Base-by-base conservation (phyloP, 2,113 vertebrate genomes). In the Pyrgilauda ruficollis region DNA sequence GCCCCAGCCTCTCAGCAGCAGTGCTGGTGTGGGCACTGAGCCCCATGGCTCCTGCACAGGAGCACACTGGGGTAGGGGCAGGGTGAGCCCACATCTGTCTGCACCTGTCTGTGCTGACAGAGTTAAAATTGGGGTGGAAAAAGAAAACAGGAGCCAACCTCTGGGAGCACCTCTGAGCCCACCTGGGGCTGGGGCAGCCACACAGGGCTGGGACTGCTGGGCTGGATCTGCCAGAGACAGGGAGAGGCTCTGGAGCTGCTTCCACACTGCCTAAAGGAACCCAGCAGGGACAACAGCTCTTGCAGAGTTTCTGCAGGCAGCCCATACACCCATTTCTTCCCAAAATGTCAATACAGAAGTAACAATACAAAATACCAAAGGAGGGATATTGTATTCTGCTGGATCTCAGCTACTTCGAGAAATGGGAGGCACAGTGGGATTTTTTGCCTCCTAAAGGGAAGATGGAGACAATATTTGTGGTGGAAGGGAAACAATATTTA, bases 21-120 rank as follows among this genome's bases (percentile, higher is more conserved):
- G 0, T 13, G 33, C 22, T 63, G 84, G 70, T 70, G 43, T 13
- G 70, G 94, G 94, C 94, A 22, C 49, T 0, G 58, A 69, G 91
- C 67, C 56, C 88, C 4, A 8, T n/a, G 87, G 90, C 92, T 76
- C 61, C 82, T 59, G 76, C 74, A 44, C 67, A 50, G 89, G 5
- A 15, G 27, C 53, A 63, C 3, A 10, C 19, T 13, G 6, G 62
- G 39, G 27, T 8, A 14, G 2, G 4, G 44, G 64, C 89, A 84
- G 84, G 83, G 28, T 67, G 87, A 96, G 91, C 86, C 68, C 94
- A 82, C 89, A 69, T 94, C 93, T 92, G 93, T 49, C 93, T 67
- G 93, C 94, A 90, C 85, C 94, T 95, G 90, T 11, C 86, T 69
- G 59, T 77, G 93, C 94, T 41, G 93, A 84, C 62, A 6, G 75